Evolutionary conservation across 2,797 vertebrate genomes (phyloP).

Genomic region (Myripristis murdjan): DNA sequence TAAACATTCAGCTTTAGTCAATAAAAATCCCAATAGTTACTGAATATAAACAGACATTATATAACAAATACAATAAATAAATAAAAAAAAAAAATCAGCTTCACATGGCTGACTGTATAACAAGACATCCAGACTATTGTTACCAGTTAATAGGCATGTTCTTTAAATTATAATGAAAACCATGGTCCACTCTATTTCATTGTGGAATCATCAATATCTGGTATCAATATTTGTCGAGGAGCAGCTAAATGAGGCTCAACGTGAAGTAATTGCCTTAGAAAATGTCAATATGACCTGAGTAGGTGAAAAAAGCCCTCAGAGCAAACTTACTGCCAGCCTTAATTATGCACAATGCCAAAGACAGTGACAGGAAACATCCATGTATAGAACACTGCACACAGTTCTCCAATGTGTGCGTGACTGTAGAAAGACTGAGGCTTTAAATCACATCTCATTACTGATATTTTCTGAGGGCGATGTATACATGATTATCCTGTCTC

Average conservation of each 20-base stretch:
- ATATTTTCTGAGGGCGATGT: too few relatives aligned
- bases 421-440: too few relatives aligned
- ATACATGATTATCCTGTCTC: too few relatives aligned
- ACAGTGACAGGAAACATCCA: not conserved
- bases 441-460: too few relatives aligned
- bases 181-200: not conserved
- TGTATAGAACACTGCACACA: not conserved
- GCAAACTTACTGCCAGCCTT: not conserved
- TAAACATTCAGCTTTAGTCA: not conserved
- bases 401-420: too few relatives aligned
- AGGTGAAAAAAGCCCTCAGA: not conserved
- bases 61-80: not conserved
- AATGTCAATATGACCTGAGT: constrained; percentile 21
- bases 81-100: not conserved
- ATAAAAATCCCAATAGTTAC: not conserved
- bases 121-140: not conserved
- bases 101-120: not conserved
- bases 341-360: constrained; percentile 13
- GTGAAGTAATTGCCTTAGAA: constrained; percentile 6
- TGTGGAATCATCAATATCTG: not conserved
- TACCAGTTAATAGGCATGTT: not conserved
- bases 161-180: too few relatives aligned
- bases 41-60: not conserved
- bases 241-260: not conserved
- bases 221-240: not conserved